Percentiles rank a stretch among this genome's conserved stretches.
phyloP scores from a whole-genome alignment of 1,140 invertebrate genomes.

The Trachymyrmex septentrionalis region DNA sequence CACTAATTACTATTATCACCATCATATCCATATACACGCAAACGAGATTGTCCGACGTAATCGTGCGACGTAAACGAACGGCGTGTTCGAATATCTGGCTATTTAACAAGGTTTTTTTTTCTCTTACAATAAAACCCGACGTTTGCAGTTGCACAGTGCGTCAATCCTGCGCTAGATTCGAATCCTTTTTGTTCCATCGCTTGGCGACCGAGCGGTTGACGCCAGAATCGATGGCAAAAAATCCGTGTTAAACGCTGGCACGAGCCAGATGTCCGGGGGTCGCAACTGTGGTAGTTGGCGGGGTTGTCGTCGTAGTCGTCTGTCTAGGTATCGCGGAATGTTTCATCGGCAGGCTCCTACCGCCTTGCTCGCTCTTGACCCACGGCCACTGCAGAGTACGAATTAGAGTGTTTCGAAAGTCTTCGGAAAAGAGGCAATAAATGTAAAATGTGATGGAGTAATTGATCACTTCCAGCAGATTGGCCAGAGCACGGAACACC shows the following conservation, averaged over 20 bases:
- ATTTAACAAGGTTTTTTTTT: slow-evolving; percentile 6
- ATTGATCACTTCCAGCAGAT: slow-evolving; percentile 91
- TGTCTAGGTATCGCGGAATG: slow-evolving; percentile 76
- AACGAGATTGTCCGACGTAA: not conserved
- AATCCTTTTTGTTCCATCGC: not conserved
- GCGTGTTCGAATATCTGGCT: not conserved
- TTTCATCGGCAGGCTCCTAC: slow-evolving; percentile 74
- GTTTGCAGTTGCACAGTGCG: slow-evolving; percentile 13
- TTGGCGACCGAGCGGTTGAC: slow-evolving; percentile 39
- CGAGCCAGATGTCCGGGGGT: slow-evolving; percentile 77
- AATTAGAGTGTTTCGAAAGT: slow-evolving; percentile 91
- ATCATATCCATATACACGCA: not conserved
- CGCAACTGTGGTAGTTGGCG: slow-evolving; percentile 77
- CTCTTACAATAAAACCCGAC: not conserved
- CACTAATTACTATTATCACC: not conserved
- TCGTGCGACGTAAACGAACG: not conserved
- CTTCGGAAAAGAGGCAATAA: slow-evolving; percentile 92
- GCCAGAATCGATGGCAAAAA: slow-evolving; percentile 41
- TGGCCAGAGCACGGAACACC: slow-evolving; percentile 91
- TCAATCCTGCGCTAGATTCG: not conserved
- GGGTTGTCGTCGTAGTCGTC: slow-evolving; percentile 80
- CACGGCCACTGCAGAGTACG: slow-evolving; percentile 89
- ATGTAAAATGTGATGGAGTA: slow-evolving; percentile 94
- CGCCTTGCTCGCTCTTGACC: slow-evolving; percentile 72
- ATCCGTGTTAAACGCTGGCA: slow-evolving; percentile 76